Evolutionary conservation across 2,113 vertebrate species (phyloP), one percentile per base, ranked within the genome.

Genomic region (Atractosteus spatula): DNA sequence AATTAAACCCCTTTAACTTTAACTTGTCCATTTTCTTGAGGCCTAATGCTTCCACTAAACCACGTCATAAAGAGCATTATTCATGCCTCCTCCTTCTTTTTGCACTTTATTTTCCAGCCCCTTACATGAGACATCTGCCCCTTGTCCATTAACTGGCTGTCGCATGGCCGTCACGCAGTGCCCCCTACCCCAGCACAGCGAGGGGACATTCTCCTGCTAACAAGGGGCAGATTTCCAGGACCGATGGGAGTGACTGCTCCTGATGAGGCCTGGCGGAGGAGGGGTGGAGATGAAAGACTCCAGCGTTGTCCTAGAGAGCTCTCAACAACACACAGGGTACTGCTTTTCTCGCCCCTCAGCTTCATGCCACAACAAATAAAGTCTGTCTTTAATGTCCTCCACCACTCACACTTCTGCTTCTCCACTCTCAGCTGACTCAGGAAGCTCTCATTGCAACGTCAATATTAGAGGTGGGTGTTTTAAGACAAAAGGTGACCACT

Each of bases 381-480:
- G 78, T 69, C 29, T 66, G 76, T 76, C 80, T 84, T 84, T 80
- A 75, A 81, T 79, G 78, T 79, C 10, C 62, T 71, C 68, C 69
- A 65, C 71, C 68, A 66, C 41, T 71, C 44, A 74, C 80, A 77
- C 81, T 77, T 80, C 63, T 6, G 41, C 45, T 67, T 69, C 65
- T 66, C 55, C 54, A 56, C 47, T 61, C 55, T 71, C 77, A 74
- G 55, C 62, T 74, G 79, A 12, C 69, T 71, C 81, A 82, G 83
- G 83, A 85, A 85, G 80, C 73, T 54, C 17, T 4, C n/a, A 70
- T 79, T 74, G 81, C 74, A 57, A 85, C 69, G 78, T 71, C 80
- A 85, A 85, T 82, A 83, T 85, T 83, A 80, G 54, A 72, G 62
- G 71, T 17, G 8, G 44, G 41, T 29, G 13, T 62, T 8, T 17